phyloP scores from a whole-genome alignment of 1,140 invertebrate species.

The Carposina sasakii region DNA sequence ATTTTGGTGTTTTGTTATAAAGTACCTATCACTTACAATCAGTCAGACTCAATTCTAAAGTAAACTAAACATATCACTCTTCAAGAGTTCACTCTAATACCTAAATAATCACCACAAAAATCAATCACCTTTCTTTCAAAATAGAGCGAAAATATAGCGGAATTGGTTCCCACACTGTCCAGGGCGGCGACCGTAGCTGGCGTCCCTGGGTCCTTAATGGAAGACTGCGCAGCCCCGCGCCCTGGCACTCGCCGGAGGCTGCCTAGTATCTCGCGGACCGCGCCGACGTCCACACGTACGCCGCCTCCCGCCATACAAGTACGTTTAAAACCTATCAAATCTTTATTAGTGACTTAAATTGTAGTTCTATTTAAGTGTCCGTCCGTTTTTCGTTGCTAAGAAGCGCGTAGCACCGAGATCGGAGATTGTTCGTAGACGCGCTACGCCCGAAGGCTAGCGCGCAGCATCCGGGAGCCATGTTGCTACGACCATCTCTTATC shows the following conservation, averaged over 20 bases:
- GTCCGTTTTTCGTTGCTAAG: slow-evolving; percentile 36
- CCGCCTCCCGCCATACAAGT: slow-evolving; percentile 27
- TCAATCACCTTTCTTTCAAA: no score
- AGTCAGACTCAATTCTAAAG: no score
- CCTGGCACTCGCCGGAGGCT: slow-evolving; percentile 48
- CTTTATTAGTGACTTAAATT: slow-evolving; percentile 20
- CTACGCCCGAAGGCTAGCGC: slow-evolving; percentile 60
- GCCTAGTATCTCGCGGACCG: slow-evolving; percentile 60
- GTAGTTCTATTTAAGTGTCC: slow-evolving; percentile 34
- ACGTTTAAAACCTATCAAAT: slow-evolving; percentile 22
- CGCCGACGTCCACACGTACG: slow-evolving; percentile 50
- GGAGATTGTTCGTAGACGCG: slow-evolving; percentile 56
- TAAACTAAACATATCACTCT: no score
- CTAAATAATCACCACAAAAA: no score
- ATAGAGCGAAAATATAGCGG: no score
- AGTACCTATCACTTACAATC: no score
- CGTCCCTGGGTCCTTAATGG: slow-evolving; percentile 49
- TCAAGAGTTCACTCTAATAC: no score
- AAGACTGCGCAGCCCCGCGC: slow-evolving; percentile 60
- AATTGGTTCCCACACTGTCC: no score
- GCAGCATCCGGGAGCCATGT: slow-evolving; percentile 59
- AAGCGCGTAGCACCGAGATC: slow-evolving; percentile 46
- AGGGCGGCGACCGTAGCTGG: slow-evolving; percentile 49
- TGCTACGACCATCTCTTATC: slow-evolving; percentile 22
- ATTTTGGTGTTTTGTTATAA: no score